Evolutionary conservation across 2,888 invertebrate genomes (phyloP).

Genomic region (Serrognathus titanus): DNA sequence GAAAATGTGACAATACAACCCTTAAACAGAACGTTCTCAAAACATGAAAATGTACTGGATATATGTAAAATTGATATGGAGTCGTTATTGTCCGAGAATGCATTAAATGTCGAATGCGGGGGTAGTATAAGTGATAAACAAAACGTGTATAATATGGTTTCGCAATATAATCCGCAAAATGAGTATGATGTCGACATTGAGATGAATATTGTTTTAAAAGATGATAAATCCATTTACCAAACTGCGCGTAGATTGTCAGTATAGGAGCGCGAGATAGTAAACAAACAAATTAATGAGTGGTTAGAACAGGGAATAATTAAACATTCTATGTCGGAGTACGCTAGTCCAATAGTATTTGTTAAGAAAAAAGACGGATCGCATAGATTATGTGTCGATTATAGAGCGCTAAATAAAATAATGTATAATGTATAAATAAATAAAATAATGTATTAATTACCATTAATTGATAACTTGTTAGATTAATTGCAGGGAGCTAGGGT

Average conservation of each 20-base stretch:
- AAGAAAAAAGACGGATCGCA: conserved; percentile 30
- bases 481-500: conserved; percentile 29
- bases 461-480: conserved; percentile 42
- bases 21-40: neutral
- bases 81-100: neutral
- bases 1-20: neutral
- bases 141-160: conserved; percentile 18
- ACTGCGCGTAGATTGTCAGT: conserved; percentile 28
- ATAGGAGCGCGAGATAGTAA: conserved; percentile 29
- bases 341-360: conserved; percentile 35
- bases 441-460: conserved; percentile 36
- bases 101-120: conserved; percentile 1
- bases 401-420: conserved; percentile 38
- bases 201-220: conserved; percentile 33
- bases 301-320: conserved; percentile 34
- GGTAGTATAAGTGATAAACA: neutral
- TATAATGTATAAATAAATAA: too few species aligned
- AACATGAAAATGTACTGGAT: neutral
- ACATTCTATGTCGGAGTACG: conserved; percentile 35
- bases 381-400: conserved; percentile 42
- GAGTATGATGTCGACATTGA: conserved; percentile 25
- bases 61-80: neutral
- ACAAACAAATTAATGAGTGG: conserved; percentile 35
- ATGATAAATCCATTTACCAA: conserved; percentile 32
- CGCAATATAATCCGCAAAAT: conserved; percentile 26